Evolutionary conservation across 2,113 vertebrate genomes (phyloP).

Genomic region (Spilogale gracilis): DNA sequence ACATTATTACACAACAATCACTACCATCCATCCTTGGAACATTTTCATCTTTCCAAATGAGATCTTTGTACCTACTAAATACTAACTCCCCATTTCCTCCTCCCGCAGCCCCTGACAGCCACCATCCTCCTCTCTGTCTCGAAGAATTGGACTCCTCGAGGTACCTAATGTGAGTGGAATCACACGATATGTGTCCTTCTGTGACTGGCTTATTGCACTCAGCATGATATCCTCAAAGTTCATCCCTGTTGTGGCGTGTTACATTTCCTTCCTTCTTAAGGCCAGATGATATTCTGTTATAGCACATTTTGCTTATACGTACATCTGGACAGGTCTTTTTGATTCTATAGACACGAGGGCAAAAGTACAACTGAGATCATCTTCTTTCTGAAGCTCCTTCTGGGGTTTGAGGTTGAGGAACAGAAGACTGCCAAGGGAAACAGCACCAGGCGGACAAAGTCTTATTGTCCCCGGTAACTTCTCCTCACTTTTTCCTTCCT

Average conservation of each 20-base stretch:
- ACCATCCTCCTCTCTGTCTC: neutral
- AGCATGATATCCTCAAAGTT: neutral
- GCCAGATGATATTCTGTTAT: neutral
- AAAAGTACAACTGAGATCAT: neutral
- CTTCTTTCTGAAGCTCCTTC: neutral
- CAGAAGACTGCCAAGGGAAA: neutral
- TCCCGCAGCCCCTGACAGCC: neutral
- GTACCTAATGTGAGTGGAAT: neutral
- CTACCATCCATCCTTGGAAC: neutral
- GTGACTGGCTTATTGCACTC: neutral
- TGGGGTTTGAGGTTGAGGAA: neutral
- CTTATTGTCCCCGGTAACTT: neutral
- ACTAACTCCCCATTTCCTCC: neutral
- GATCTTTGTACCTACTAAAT: neutral
- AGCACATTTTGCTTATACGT: neutral
- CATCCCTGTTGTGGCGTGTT: neutral
- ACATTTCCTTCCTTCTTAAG: neutral
- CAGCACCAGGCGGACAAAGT: fast-evolving
- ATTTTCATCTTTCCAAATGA: neutral
- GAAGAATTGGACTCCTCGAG: neutral
- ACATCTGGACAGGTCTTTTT: neutral
- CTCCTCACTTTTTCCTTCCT: neutral
- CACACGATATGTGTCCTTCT: too few species aligned
- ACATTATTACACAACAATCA: fast-evolving
- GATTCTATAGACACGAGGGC: neutral